Evolutionary conservation across 2,113 vertebrate genomes (phyloP).

Genomic region (Jacana jacana): DNA sequence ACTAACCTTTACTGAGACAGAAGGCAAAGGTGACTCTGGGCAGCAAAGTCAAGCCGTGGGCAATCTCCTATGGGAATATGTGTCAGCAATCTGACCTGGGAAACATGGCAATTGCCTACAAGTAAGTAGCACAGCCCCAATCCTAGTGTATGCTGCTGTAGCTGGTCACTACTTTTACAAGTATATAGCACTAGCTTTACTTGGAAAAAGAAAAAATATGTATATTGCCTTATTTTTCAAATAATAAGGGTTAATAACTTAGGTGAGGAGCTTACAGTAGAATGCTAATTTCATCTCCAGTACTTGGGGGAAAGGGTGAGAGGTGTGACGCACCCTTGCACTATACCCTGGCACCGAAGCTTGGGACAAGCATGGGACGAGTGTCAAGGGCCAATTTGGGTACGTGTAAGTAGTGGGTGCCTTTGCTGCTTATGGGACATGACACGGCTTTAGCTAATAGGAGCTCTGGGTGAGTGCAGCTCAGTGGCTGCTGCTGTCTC

Average conservation of each 20-base stretch:
- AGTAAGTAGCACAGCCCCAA: not conserved
- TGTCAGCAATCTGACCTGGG: not conserved
- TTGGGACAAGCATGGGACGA: not conserved
- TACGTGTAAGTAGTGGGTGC: not conserved
- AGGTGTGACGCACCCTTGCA: not conserved
- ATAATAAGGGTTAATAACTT: not conserved
- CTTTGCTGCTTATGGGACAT: not conserved
- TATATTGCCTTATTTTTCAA: not conserved
- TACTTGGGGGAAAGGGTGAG: not conserved
- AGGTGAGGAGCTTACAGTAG: not conserved
- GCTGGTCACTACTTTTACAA: not conserved
- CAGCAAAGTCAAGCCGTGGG: not conserved
- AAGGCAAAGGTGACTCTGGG: not conserved
- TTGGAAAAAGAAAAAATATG: not conserved
- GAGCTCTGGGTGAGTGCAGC: not conserved
- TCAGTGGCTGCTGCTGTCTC: not conserved
- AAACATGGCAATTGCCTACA: not conserved
- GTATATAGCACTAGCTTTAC: not conserved
- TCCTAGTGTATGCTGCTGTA: not conserved
- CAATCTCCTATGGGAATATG: accelerated
- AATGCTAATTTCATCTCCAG: not conserved
- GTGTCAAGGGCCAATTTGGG: not conserved
- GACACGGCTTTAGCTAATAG: not conserved
- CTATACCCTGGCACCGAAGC: accelerated
- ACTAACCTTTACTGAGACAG: not conserved